Conservation (phyloP, 2,888 invertebrate species). For the Proisotoma minuta region DNA sequence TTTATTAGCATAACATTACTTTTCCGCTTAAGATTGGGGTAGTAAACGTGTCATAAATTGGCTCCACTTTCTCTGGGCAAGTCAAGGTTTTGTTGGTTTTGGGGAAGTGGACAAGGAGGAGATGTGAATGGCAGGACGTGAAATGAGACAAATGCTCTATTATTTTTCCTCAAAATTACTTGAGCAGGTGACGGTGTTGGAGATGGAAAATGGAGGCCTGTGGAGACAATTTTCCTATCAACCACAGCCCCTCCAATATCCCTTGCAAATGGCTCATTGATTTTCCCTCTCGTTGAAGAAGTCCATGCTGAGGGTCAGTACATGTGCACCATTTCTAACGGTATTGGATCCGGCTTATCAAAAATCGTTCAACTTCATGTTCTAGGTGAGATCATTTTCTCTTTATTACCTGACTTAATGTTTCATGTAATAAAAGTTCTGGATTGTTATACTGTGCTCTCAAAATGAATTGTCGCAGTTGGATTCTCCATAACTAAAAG, state of each 20-base stretch:
- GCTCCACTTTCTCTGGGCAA: no score
- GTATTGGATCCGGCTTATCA: slow-evolving; percentile 39
- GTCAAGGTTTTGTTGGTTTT: no score
- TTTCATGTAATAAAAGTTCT: no score
- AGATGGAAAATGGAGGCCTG: slow-evolving; percentile 41
- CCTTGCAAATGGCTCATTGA: slow-evolving; percentile 37
- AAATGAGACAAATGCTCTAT: not conserved
- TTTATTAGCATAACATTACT: not conserved
- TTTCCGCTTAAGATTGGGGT: not conserved
- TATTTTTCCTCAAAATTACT: not conserved
- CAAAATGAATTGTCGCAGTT: no score
- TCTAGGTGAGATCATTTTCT: slow-evolving; percentile 28
- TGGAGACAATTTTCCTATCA: slow-evolving; percentile 44
- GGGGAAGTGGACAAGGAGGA: no score
- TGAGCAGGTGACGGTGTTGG: slow-evolving; percentile 25
- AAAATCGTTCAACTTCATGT: slow-evolving; percentile 42
- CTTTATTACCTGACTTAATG: not conserved
- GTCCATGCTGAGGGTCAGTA: slow-evolving; percentile 38
- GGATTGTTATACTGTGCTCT: no score
- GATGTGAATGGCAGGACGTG: no score
- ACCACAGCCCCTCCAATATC: slow-evolving; percentile 30
- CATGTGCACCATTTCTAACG: slow-evolving; percentile 43
- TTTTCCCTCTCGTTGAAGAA: slow-evolving; percentile 38
- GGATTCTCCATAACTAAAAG: no score
- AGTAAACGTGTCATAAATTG: not conserved